These are phyloP conservation scores for Aegypius monachus DNA, from an alignment of 2,113 vertebrate species.

Conservation along the genomic window DNA sequence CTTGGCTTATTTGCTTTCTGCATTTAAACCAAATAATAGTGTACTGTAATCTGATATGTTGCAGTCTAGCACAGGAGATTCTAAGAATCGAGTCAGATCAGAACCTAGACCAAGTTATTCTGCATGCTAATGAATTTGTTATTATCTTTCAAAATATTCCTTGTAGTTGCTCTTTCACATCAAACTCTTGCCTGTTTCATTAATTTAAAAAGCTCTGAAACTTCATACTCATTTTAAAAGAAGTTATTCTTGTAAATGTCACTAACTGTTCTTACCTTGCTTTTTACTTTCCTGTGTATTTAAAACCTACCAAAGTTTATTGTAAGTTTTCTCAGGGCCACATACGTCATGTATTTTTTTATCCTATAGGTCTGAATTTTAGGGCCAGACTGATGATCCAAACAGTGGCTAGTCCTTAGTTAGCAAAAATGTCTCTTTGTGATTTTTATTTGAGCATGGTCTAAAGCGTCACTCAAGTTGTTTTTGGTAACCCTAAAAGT, in stretches of 20 bases:
- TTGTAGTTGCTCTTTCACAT: neutral
- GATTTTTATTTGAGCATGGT: neutral
- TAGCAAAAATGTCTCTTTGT: neutral
- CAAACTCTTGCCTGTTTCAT: neutral
- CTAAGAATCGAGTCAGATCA: neutral
- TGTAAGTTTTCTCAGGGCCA: neutral
- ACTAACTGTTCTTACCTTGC: neutral
- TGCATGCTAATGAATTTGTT: neutral
- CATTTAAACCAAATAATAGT: neutral
- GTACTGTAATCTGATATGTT: neutral
- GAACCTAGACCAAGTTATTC: neutral
- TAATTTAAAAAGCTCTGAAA: neutral
- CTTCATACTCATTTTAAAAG: neutral
- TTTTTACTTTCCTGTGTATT: neutral
- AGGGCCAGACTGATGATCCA: neutral
- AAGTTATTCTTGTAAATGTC: neutral
- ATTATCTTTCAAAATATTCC: neutral
- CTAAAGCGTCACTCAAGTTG: neutral
- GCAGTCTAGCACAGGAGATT: neutral
- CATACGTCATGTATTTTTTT: fast-evolving
- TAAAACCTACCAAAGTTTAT: neutral
- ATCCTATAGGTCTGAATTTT: neutral
- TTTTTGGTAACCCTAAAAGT: neutral
- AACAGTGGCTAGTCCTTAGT: neutral
- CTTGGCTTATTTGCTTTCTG: neutral